These are phyloP conservation scores for Sorex fumeus DNA, from an alignment of 2,113 vertebrate genomes.

Conservation along the genomic window DNA sequence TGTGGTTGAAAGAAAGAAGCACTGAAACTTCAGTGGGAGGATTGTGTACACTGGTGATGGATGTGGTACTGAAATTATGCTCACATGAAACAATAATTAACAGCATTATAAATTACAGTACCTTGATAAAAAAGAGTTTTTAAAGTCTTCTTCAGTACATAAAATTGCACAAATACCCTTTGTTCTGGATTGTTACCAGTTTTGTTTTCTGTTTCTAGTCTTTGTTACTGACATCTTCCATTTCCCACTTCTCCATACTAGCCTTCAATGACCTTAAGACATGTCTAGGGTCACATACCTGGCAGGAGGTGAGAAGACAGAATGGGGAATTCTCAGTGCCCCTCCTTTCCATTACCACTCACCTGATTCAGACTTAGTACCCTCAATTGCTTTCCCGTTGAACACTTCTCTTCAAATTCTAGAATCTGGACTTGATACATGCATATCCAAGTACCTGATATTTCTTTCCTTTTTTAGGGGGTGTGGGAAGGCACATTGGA, in stretches of 20 bases:
- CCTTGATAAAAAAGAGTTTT: too few relatives aligned
- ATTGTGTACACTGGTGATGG: too few relatives aligned
- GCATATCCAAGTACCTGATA: not conserved
- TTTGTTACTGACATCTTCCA: not conserved
- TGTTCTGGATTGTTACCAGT: not conserved
- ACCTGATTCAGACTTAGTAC: not conserved
- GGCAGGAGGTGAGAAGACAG: not conserved
- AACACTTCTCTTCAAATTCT: not conserved
- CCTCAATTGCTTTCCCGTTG: not conserved
- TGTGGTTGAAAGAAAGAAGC: too few relatives aligned
- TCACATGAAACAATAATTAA: too few relatives aligned
- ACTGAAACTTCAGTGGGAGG: too few relatives aligned
- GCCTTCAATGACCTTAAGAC: not conserved
- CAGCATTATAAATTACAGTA: too few relatives aligned
- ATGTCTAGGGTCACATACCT: not conserved
- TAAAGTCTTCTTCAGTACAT: too few relatives aligned
- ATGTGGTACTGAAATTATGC: too few relatives aligned
- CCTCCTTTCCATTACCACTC: not conserved
- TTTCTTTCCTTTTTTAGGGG: not conserved
- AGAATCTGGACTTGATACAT: not conserved
- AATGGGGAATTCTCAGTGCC: rapidly evolving
- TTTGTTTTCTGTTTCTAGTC: not conserved
- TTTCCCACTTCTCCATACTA: not conserved
- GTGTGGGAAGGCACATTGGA: too few relatives aligned
- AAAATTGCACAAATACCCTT: not conserved